A percentile compares a stretch with the other conserved stretches of the same genome.
phyloP scores from a whole-genome alignment of 2,113 vertebrate species.

The Anser brachyrhynchus region DNA sequence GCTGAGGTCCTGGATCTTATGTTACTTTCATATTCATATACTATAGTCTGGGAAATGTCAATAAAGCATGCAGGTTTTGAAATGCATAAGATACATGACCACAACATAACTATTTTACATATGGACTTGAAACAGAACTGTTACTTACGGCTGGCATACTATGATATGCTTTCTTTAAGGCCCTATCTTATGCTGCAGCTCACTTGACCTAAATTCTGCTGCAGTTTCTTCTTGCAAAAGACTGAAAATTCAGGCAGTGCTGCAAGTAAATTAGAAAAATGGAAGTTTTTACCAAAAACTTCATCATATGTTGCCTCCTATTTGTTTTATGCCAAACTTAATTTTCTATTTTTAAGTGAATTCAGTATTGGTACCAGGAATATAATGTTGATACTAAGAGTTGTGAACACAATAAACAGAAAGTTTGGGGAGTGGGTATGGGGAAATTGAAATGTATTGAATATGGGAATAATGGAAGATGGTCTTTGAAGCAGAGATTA shows the following conservation, averaged over 20 bases:
- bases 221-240: neutral
- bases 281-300: neutral
- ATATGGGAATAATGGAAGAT: neutral
- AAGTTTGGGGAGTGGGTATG: neutral
- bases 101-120: neutral
- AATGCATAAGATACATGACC: neutral
- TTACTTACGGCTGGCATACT: neutral
- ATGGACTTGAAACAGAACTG: neutral
- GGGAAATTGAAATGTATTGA: neutral
- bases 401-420: neutral
- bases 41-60: neutral
- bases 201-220: slow-evolving; percentile 25
- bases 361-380: neutral
- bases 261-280: neutral
- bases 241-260: neutral
- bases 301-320: neutral
- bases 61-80: neutral
- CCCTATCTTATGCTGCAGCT: neutral
- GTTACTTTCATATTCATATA: neutral
- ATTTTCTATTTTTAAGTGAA: neutral
- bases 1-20: neutral
- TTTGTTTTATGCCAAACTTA: neutral
- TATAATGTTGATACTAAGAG: neutral
- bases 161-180: neutral
- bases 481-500: neutral